Percentiles rank a stretch among this genome's conserved stretches.
These are phyloP conservation scores for Andrena bicolor DNA, from an alignment of 2,888 invertebrate species.

Conservation along the genomic window DNA sequence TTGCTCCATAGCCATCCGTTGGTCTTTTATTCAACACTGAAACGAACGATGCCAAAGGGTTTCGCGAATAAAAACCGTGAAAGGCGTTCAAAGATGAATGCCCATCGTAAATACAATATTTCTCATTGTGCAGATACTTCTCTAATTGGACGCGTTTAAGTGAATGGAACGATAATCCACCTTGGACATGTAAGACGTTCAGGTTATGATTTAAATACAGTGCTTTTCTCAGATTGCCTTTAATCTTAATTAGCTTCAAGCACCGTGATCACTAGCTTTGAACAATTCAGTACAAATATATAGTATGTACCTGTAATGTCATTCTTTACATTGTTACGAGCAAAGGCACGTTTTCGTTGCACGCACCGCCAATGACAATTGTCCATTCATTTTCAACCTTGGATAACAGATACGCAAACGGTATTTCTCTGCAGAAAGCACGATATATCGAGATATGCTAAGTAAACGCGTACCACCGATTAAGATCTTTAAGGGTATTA, in stretches of 20 bases:
- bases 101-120: not conserved
- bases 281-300: too few relatives aligned
- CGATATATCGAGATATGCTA: conserved; percentile 9
- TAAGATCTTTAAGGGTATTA: conserved; percentile 9
- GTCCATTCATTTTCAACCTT: conserved; percentile 20
- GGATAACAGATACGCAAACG: not conserved
- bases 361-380: conserved; percentile 20
- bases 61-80: not conserved
- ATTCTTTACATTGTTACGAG: not conserved
- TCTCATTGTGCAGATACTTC: not conserved
- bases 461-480: conserved; percentile 1
- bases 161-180: too few relatives aligned
- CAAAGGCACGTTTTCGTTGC: conserved; percentile 3
- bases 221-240: too few relatives aligned
- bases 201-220: too few relatives aligned
- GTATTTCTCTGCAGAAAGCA: conserved; percentile 1
- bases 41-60: not conserved
- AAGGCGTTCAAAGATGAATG: not conserved
- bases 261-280: too few relatives aligned
- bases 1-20: conserved; percentile 15
- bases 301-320: not conserved
- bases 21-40: conserved; percentile 1
- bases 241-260: too few relatives aligned
- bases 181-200: too few relatives aligned
- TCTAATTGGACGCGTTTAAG: too few relatives aligned